Evolutionary conservation across 35 echinoderm and acorn worm genomes (phyloP).

Genomic region (Amphiura filiformis): DNA sequence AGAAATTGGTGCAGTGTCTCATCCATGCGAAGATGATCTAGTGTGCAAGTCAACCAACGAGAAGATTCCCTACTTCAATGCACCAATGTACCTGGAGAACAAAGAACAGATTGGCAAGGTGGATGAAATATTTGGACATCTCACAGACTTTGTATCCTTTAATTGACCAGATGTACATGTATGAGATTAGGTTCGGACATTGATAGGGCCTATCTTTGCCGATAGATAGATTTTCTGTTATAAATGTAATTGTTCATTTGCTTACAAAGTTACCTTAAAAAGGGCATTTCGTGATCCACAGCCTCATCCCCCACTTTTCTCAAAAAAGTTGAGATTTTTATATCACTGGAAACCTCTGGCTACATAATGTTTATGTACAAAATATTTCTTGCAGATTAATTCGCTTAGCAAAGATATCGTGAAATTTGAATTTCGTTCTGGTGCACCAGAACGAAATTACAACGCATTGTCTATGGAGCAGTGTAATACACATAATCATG

Average conservation of each 20-base stretch:
- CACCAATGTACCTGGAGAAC: conserved; percentile 89
- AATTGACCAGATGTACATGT: too few species aligned
- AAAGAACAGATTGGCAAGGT: conserved; percentile 97
- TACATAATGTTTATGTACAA: too few species aligned
- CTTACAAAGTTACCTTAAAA: neutral
- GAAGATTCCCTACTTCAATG: conserved; percentile 97
- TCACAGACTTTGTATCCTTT: conserved; percentile 97
- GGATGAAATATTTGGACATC: conserved; percentile 97
- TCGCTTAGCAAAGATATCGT: too few species aligned
- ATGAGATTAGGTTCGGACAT: neutral
- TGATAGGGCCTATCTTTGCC: neutral
- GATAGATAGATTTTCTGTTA: neutral
- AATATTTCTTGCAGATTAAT: too few species aligned
- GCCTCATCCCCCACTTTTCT: too few species aligned
- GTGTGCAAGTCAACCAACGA: conserved; percentile 74
- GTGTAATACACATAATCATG: too few species aligned
- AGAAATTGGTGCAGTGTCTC: conserved; percentile 81
- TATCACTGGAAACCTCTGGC: too few species aligned
- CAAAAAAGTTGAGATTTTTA: too few species aligned
- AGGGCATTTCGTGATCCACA: too few species aligned
- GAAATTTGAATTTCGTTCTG: too few species aligned
- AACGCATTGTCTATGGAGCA: too few species aligned
- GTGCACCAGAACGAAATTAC: too few species aligned
- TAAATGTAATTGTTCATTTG: neutral
- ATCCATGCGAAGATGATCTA: conserved; percentile 92